A percentile compares a stretch with the other conserved stretches of the same genome.
These are phyloP conservation scores for Acipenser oxyrinchus DNA, from an alignment of 2,797 vertebrate species.

Conservation along the genomic window DNA sequence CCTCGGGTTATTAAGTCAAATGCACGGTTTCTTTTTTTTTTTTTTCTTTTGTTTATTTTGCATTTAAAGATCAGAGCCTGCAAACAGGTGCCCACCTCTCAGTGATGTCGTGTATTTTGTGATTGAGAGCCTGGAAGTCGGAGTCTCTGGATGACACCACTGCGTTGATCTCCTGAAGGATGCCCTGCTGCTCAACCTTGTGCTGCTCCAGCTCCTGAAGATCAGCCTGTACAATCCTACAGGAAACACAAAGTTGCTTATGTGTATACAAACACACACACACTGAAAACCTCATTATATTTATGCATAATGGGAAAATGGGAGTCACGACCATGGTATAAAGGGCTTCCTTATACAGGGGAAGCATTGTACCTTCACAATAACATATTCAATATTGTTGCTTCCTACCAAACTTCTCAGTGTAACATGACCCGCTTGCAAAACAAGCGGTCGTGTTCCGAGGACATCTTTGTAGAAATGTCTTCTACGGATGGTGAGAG, in stretches of 20 bases:
- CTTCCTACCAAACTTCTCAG: no score
- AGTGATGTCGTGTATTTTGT: constrained; percentile 51
- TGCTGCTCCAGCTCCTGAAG: constrained; percentile 48
- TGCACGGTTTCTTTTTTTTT: no score
- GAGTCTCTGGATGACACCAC: constrained; percentile 52
- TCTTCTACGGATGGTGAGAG: not conserved
- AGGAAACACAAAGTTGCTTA: constrained; percentile 17
- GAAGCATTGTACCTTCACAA: no score
- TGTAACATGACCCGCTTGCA: not conserved
- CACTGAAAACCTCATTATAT: no score
- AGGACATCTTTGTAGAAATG: not conserved
- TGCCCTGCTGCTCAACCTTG: constrained; percentile 52
- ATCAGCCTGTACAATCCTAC: constrained; percentile 58
- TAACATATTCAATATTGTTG: no score
- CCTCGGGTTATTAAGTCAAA: no score
- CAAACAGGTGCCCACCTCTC: constrained; percentile 46
- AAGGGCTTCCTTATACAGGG: no score
- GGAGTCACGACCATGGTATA: no score
- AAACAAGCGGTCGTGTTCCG: not conserved
- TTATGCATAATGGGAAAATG: no score
- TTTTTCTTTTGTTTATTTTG: no score
- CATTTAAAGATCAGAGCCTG: no score
- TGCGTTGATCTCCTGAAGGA: constrained; percentile 57
- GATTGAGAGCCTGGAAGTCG: constrained; percentile 57
- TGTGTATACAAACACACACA: not conserved